These are phyloP conservation scores for Clarias batrachus DNA, from an alignment of 2,113 vertebrate species.

Conservation along the genomic window DNA sequence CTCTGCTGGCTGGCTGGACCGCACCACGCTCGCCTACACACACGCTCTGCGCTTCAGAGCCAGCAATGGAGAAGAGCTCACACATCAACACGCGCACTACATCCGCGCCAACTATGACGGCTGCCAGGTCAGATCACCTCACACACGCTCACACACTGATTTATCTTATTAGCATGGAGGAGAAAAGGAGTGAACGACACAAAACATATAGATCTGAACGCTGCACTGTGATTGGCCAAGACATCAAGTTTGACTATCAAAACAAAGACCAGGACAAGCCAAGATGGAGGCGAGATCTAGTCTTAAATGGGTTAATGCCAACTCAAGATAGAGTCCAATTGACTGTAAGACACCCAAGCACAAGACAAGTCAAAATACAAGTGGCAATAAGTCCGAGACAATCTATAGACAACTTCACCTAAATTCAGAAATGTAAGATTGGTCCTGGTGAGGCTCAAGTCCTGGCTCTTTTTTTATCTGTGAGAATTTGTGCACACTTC, in stretches of 20 bases:
- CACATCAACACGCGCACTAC: constrained; percentile 84
- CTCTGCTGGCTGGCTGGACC: constrained; percentile 87
- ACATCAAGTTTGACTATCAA: neutral
- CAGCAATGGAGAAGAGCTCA: constrained; percentile 88
- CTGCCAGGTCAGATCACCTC: constrained; percentile 72
- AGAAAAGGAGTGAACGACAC: neutral
- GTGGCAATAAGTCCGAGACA: neutral
- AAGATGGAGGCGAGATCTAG: neutral
- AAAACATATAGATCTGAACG: neutral
- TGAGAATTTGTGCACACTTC: neutral
- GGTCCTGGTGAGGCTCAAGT: too few relatives aligned
- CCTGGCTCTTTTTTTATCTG: neutral
- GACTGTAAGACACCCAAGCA: neutral
- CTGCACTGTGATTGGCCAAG: neutral
- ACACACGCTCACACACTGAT: neutral
- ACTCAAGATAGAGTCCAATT: neutral
- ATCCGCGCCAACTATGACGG: constrained; percentile 85
- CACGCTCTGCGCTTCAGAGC: constrained; percentile 88
- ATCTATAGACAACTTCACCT: too few relatives aligned
- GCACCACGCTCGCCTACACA: constrained; percentile 73
- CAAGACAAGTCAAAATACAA: neutral
- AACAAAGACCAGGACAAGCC: neutral
- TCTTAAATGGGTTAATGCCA: neutral
- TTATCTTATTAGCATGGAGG: neutral
- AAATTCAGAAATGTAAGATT: neutral